Percentiles rank a stretch among this genome's conserved stretches.
These are phyloP conservation scores for Ameiurus melas DNA, from an alignment of 2,113 vertebrate genomes.

Conservation along the genomic window DNA sequence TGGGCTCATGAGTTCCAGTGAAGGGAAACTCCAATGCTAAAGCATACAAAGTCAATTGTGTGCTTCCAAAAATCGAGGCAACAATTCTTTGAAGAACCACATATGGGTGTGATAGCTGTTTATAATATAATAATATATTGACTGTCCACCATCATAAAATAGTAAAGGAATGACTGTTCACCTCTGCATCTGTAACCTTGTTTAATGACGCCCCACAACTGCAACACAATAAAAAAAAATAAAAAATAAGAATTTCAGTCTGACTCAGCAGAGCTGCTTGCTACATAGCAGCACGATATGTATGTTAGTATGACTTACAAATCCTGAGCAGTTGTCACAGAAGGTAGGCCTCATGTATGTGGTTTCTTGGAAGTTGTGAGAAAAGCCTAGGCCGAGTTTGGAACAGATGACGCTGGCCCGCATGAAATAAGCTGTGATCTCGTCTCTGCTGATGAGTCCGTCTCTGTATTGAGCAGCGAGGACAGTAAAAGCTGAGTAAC, in stretches of 20 bases:
- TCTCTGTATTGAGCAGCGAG: constrained; percentile 72
- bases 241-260: constrained; percentile 40
- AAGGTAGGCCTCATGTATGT: constrained; percentile 97
- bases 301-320: constrained; percentile 79
- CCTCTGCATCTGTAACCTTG: constrained; percentile 99
- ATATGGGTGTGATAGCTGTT: background rate
- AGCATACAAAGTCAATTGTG: background rate
- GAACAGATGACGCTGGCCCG: constrained; percentile 81
- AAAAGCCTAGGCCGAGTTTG: constrained; percentile 94
- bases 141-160: background rate
- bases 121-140: background rate
- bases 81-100: background rate
- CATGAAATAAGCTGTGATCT: constrained; percentile 97
- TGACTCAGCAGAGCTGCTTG: background rate
- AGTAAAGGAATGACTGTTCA: constrained; percentile 58
- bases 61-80: background rate
- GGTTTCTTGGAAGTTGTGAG: constrained; percentile 97
- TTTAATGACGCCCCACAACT: constrained; percentile 99
- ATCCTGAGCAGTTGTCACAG: constrained; percentile 97
- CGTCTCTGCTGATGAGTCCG: constrained; percentile 96
- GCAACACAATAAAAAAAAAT: constrained; percentile 53
- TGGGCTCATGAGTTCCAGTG: background rate
- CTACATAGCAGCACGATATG: constrained; percentile 14
- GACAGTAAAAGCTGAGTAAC: background rate
- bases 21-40: background rate